Percentiles rank a stretch among this genome's conserved stretches.
Conservation (phyloP, 2,797 vertebrate species). For the Podargus strigoides region DNA sequence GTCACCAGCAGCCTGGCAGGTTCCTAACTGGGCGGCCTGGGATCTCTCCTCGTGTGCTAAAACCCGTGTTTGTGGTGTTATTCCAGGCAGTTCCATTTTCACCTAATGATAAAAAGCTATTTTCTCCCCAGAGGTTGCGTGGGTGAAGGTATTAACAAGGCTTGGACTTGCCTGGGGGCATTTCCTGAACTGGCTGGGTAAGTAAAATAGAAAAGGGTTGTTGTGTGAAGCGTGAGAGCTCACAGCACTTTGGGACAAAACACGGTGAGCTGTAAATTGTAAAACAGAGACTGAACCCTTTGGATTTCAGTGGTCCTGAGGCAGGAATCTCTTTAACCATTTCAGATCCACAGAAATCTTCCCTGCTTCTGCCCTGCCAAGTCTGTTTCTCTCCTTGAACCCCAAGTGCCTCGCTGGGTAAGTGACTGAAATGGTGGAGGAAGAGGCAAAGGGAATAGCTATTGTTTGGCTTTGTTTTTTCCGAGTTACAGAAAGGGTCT, state of each 20-base stretch:
- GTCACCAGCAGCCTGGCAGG: conserved; percentile 54
- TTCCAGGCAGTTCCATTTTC: conserved; percentile 71
- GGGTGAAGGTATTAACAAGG: conserved; percentile 21
- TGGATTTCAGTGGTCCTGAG: conserved; percentile 8
- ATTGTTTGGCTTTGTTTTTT: background rate
- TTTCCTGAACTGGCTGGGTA: background rate
- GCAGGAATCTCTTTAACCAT: conserved; percentile 39
- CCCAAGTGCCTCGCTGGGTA: background rate
- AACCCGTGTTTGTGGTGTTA: conserved; percentile 55
- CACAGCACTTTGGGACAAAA: background rate
- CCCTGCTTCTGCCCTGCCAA: background rate
- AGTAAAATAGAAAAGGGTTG: background rate
- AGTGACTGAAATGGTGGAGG: background rate
- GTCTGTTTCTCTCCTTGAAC: background rate
- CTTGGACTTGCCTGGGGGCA: background rate
- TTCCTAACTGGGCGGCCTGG: conserved; percentile 51
- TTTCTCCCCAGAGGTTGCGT: conserved; percentile 1
- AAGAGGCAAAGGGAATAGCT: background rate
- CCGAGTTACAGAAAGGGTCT: background rate
- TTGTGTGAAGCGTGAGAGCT: background rate
- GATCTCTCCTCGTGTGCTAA: conserved; percentile 11
- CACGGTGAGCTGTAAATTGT: conserved; percentile 36
- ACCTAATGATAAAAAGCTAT: conserved; percentile 53
- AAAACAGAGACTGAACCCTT: conserved; percentile 35
- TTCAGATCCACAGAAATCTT: conserved; percentile 34